Percentiles rank a stretch among this genome's conserved stretches.
phyloP scores from a whole-genome alignment of 2,113 vertebrate genomes.

The Glaucomys volans region DNA sequence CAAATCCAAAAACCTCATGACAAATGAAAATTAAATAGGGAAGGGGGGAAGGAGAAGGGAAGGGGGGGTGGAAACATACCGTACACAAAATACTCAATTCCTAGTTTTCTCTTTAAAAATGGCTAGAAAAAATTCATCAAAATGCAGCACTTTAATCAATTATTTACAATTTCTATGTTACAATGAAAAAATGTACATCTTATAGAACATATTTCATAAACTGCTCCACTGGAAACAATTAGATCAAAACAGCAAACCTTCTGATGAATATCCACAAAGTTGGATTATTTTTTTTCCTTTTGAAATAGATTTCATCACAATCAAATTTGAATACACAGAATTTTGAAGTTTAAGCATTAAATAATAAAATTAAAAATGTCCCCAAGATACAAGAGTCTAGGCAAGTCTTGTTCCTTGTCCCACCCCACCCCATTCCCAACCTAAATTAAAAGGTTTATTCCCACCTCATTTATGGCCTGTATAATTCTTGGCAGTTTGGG shows the following conservation, averaged over 20 bases:
- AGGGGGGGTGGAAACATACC: constrained; percentile 87
- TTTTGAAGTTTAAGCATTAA: constrained; percentile 89
- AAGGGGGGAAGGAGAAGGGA: constrained; percentile 57
- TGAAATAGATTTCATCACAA: constrained; percentile 84
- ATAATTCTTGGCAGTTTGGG: constrained; percentile 88
- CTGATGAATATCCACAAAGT: constrained; percentile 86
- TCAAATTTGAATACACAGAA: constrained; percentile 85
- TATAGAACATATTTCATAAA: constrained; percentile 92
- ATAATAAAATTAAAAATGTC: constrained; percentile 84
- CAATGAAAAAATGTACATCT: constrained; percentile 95
- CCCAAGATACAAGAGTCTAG: constrained; percentile 85
- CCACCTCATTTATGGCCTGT: constrained; percentile 87
- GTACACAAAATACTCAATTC: constrained; percentile 97
- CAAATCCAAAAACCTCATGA: constrained; percentile 91
- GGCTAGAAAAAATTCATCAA: constrained; percentile 97
- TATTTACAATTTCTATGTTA: constrained; percentile 98
- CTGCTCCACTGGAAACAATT: constrained; percentile 88
- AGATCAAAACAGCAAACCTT: constrained; percentile 89
- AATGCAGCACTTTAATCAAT: constrained; percentile 94
- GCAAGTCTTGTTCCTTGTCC: constrained; percentile 61
- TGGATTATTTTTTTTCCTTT: constrained; percentile 75
- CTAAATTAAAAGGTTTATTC: constrained; percentile 83
- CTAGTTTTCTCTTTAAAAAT: constrained; percentile 98
- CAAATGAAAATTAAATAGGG: constrained; percentile 92
- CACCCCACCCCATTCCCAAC: constrained; percentile 32